phyloP scores from a whole-genome alignment of 1,140 invertebrate species.

The Mamestra configurata region DNA sequence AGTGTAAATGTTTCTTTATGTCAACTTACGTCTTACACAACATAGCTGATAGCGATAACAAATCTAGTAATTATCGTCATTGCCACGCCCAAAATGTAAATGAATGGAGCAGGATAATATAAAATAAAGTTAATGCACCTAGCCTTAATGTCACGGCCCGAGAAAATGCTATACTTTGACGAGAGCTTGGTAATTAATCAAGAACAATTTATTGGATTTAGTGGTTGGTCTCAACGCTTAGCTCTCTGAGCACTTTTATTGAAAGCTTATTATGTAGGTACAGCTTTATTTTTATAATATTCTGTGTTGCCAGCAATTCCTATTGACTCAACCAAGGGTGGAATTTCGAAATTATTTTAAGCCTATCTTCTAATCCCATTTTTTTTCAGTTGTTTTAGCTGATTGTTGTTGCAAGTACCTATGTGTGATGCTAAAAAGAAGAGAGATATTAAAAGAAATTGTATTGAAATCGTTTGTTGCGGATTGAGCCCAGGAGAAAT shows the following conservation, averaged over 20 bases:
- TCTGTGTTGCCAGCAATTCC: too few relatives aligned
- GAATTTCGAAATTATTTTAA: too few relatives aligned
- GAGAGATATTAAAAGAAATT: too few relatives aligned
- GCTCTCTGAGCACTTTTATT: neutral
- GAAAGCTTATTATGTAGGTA: neutral
- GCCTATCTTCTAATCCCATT: too few relatives aligned
- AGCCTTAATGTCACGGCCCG: conserved; percentile 41
- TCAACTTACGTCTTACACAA: conserved; percentile 13
- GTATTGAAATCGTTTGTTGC: too few relatives aligned
- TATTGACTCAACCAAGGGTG: too few relatives aligned
- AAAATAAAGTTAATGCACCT: conserved; percentile 16
- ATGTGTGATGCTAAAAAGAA: too few relatives aligned
- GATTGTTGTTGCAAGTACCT: too few relatives aligned
- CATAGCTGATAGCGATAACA: conserved; percentile 39
- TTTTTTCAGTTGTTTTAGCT: too few relatives aligned
- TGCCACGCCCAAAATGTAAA: conserved; percentile 53
- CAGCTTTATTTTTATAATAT: too few relatives aligned
- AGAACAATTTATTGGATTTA: conserved; percentile 13
- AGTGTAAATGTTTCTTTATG: neutral
- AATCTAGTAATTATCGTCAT: conserved; percentile 49
- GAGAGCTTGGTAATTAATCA: neutral
- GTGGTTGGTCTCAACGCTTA: neutral
- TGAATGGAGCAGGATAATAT: conserved; percentile 58
- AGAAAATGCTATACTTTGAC: conserved; percentile 21
- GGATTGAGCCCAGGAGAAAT: too few relatives aligned